Conservation (phyloP, 2,888 invertebrate species). For the Hybos culiciformis region DNA sequence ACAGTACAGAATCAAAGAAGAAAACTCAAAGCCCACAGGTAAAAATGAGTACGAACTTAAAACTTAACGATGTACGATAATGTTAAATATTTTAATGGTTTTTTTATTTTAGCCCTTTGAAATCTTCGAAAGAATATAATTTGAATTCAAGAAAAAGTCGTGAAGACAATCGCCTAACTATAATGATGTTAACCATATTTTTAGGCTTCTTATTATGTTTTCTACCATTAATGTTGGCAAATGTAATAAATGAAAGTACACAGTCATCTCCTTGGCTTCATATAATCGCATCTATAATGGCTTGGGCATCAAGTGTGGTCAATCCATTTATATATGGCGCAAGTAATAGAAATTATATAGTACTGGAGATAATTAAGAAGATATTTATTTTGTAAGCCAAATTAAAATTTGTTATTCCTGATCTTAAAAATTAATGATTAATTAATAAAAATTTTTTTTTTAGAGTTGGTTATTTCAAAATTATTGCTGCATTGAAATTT, state of each 20-base stretch:
- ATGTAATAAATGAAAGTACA: slow-evolving; percentile 70
- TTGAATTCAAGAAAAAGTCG: slow-evolving; percentile 32
- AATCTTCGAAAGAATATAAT: slow-evolving; percentile 22
- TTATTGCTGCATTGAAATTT: slow-evolving; percentile 31
- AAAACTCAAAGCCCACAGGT: slow-evolving; percentile 59
- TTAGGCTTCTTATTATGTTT: slow-evolving; percentile 75
- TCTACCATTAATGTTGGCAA: slow-evolving; percentile 75
- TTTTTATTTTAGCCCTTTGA: slow-evolving; percentile 20
- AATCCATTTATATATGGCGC: slow-evolving; percentile 86
- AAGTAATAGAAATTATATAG: slow-evolving; percentile 75
- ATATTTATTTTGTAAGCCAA: too few relatives aligned
- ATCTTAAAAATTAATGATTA: too few relatives aligned
- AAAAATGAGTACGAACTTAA: slow-evolving; percentile 37
- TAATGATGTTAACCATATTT: slow-evolving; percentile 79
- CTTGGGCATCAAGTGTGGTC: slow-evolving; percentile 81
- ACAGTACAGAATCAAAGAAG: slow-evolving; percentile 58
- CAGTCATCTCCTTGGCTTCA: slow-evolving; percentile 58
- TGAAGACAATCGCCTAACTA: slow-evolving; percentile 68
- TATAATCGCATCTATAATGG: slow-evolving; percentile 69
- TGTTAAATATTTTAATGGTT: background rate
- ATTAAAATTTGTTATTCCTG: too few relatives aligned
- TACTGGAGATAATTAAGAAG: too few relatives aligned
- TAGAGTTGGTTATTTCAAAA: slow-evolving; percentile 32
- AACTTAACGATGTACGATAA: slow-evolving; percentile 15
- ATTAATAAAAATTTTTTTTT: too few relatives aligned